Evolutionary conservation across 2,113 vertebrate genomes (phyloP).

Genomic region (Protobothrops flavoviridis): DNA sequence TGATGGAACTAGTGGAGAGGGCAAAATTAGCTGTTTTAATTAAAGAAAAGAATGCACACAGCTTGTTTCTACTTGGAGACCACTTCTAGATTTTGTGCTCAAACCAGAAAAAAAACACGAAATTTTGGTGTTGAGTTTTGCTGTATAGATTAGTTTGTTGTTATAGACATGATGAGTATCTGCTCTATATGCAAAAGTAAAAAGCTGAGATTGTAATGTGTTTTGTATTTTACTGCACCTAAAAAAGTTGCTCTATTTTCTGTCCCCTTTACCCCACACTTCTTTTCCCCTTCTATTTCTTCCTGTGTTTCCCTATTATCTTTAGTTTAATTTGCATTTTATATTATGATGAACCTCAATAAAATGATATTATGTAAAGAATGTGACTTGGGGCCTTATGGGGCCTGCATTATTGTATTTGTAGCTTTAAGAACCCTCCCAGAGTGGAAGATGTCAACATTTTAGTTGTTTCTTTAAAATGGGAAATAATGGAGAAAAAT

Average conservation of each 20-base stretch:
- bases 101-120: not conserved
- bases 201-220: not conserved
- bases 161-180: not conserved
- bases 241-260: not conserved
- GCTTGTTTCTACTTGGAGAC: not conserved
- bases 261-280: not conserved
- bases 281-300: not conserved
- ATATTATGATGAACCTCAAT: not conserved
- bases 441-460: not conserved
- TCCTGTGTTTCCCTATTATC: not conserved
- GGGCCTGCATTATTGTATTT: not conserved
- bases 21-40: not conserved
- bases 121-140: not conserved
- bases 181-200: not conserved
- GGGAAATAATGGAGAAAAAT: not conserved
- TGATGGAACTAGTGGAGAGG: not conserved
- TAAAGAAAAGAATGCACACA: not conserved
- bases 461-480: not conserved
- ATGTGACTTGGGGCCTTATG: not conserved
- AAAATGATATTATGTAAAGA: not conserved
- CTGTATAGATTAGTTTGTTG: not conserved
- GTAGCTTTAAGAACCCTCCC: not conserved
- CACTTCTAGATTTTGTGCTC: not conserved
- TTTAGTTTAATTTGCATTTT: not conserved
- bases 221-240: not conserved